Conservation (phyloP, 2,113 vertebrate species). For the Sorex araneus region DNA sequence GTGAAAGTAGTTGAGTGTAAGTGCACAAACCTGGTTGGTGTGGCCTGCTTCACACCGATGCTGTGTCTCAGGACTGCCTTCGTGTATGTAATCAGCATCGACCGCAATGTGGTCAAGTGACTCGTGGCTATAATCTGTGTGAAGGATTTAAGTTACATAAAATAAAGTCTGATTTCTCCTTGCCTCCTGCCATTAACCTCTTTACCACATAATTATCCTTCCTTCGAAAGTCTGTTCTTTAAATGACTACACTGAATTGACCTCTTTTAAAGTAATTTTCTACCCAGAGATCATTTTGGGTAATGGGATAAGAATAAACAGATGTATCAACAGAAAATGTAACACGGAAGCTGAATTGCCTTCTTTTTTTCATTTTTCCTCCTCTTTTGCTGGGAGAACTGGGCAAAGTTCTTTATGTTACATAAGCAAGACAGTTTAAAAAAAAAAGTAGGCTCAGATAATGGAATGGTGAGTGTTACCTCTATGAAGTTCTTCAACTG, state of each 20-base stretch:
- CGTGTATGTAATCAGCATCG: no score
- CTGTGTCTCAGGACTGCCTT: no score
- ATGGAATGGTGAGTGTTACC: constrained; percentile 49
- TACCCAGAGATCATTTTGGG: constrained; percentile 36
- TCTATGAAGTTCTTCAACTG: constrained; percentile 59
- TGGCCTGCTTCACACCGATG: no score
- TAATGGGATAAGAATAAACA: constrained; percentile 30
- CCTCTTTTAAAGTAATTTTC: constrained; percentile 22
- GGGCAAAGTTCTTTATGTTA: background rate
- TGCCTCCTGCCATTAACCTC: background rate
- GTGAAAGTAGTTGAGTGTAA: no score
- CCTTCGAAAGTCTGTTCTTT: background rate
- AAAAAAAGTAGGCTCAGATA: constrained; percentile 36
- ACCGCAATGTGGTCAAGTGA: no score
- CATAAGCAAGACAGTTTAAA: constrained; percentile 1
- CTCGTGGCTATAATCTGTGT: background rate
- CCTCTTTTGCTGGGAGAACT: background rate
- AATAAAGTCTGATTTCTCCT: constrained; percentile 31
- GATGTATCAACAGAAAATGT: background rate
- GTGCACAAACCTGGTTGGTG: no score
- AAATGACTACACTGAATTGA: constrained; percentile 49
- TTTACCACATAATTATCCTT: constrained; percentile 7
- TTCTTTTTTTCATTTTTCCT: background rate
- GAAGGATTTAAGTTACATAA: constrained; percentile 30
- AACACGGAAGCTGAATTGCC: background rate